Evolutionary conservation across 2,113 vertebrate genomes (phyloP), one percentile per base, ranked within the genome.

Genomic region (Gopherus evgoodei): DNA sequence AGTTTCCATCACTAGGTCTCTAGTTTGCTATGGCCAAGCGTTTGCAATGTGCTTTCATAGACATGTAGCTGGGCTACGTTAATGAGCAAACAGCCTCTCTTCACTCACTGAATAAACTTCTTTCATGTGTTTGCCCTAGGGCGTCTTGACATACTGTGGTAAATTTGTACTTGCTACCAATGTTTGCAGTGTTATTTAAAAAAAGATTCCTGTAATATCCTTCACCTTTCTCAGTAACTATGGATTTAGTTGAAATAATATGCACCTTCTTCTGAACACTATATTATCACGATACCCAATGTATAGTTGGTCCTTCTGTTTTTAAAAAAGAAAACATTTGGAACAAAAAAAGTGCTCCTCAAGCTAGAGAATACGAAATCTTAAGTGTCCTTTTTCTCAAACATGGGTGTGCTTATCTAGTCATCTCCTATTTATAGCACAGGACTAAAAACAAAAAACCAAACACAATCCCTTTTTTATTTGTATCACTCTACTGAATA

Each of bases 141-240:
- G 91, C 94, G 84, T 47, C 11, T 42, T 89, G 90, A 69, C 83
- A 81, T 94, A 93, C 78, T 95, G 82, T 94, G 90, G 88, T 81
- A 91, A 94, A 91, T 38, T 27, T 11, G 50, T 31, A 89, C 57
- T 89, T 84, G 69, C 54, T 90, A 91, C 92, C 95, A 93, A 25
- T 76, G 83, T 94, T 89, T 96, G 87, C 84, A 86, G 84, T 57
- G 87, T 92, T 95, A 79, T 94, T 96, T 96, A 95, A 89, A 94
- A 89, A 91, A 94, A 84, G 54, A 87, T 87, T 49, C 69, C 81
- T 94, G 88, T 90, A 81, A 87, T 82, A 52, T 21, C 53, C 25
- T 52, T 91, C 93, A 86, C 75, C 82, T 95, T 95, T 88, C 91
- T 89, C 85, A 47, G 85, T 50, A 13, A 2, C 83, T 88, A 35